Conservation (phyloP, 2,888 invertebrate genomes). For the Cistogaster globosa region DNA sequence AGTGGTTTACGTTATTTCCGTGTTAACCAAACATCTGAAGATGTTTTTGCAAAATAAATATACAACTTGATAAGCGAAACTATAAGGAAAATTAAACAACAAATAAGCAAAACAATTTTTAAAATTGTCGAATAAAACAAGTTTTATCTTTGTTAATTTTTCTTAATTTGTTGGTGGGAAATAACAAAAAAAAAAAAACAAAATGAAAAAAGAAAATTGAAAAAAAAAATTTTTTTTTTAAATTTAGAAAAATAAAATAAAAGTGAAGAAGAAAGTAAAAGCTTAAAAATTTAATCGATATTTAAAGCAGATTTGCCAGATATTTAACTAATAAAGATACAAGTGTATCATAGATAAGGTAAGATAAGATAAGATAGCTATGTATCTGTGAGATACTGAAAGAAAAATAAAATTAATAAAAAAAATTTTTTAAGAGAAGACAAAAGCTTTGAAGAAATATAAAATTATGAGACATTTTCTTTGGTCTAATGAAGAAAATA, state of each 20-base stretch:
- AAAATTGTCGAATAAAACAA: slow-evolving; percentile 60
- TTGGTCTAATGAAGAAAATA: no score
- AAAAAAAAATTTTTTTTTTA: no score
- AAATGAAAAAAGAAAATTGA: background rate
- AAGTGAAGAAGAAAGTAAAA: no score
- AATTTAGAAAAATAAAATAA: slow-evolving; percentile 8
- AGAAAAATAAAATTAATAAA: no score
- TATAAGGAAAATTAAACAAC: slow-evolving; percentile 4
- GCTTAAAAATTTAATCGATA: slow-evolving; percentile 1
- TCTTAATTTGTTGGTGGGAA: slow-evolving; percentile 40
- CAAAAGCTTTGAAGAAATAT: no score
- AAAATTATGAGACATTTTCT: no score
- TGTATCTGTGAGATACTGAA: no score
- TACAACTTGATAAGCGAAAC: slow-evolving; percentile 30
- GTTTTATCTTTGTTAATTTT: slow-evolving; percentile 50
- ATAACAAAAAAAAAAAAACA: background rate
- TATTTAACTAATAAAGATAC: no score
- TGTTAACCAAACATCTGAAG: slow-evolving; percentile 59
- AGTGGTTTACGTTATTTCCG: slow-evolving; percentile 60
- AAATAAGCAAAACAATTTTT: slow-evolving; percentile 36
- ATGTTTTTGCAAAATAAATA: slow-evolving; percentile 10
- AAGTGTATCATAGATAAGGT: no score
- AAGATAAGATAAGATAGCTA: no score
- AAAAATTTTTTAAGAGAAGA: no score
- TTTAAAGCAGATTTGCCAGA: no score